Conservation (phyloP, 2,113 vertebrate species). For the Semicossyphus pulcher region DNA sequence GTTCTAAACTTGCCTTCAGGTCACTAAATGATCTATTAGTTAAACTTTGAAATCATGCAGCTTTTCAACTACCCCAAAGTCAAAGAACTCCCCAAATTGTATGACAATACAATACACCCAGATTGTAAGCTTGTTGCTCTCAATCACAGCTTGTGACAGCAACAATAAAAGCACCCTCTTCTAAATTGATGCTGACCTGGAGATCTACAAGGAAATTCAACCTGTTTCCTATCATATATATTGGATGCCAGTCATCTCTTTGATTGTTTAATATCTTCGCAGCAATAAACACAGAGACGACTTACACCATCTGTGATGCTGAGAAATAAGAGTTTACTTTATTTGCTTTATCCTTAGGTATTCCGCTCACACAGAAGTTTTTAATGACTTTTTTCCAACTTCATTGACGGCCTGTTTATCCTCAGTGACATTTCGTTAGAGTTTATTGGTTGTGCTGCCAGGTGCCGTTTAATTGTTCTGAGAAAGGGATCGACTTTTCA, state of each 20-base stretch:
- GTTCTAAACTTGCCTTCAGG: too few species aligned
- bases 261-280: conserved; percentile 14
- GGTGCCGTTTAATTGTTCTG: conserved; percentile 44
- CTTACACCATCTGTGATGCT: neutral
- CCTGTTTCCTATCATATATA: neutral
- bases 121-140: too few species aligned
- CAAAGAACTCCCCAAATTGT: too few species aligned
- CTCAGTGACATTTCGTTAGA: conserved; percentile 42
- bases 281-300: neutral
- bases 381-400: conserved; percentile 11
- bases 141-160: too few species aligned
- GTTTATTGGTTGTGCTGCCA: conserved; percentile 14
- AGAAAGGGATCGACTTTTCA: conserved; percentile 60
- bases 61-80: too few species aligned
- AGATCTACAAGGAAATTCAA: conserved; percentile 8
- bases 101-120: too few species aligned
- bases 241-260: conserved; percentile 2
- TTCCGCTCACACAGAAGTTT: conserved; percentile 1
- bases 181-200: neutral
- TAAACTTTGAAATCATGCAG: too few species aligned
- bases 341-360: conserved; percentile 12
- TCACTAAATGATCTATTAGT: too few species aligned
- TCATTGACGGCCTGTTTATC: neutral
- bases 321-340: neutral
- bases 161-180: neutral